phyloP scores from a whole-genome alignment of 2,888 invertebrate genomes.

The Cheilosia urbana region DNA sequence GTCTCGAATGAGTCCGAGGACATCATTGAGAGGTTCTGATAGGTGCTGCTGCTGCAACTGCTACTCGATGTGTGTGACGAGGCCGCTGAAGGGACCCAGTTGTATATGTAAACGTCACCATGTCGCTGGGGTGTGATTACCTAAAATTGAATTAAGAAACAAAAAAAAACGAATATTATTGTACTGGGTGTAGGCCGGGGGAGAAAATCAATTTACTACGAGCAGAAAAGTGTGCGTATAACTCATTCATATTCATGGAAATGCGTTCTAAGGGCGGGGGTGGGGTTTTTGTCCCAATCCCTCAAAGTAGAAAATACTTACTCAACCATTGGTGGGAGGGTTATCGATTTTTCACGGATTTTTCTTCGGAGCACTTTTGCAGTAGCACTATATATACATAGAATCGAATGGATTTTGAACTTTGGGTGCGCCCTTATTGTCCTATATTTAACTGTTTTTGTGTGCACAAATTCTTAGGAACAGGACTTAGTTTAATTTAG shows the following conservation, averaged over 20 bases:
- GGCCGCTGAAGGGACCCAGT: conserved; percentile 84
- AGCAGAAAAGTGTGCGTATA: conserved; percentile 22
- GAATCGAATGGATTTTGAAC: conserved; percentile 11
- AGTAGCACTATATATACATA: conserved; percentile 8
- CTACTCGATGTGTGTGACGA: conserved; percentile 73
- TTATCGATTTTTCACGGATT: conserved; percentile 75
- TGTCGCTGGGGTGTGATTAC: conserved; percentile 89
- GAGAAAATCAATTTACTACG: conserved; percentile 70
- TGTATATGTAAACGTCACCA: conserved; percentile 90
- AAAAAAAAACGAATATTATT: conserved; percentile 34
- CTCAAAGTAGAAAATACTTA: conserved; percentile 39
- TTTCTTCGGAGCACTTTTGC: conserved; percentile 24
- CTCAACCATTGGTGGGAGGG: conserved; percentile 59
- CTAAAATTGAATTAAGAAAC: conserved; percentile 82
- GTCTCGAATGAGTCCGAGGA: conserved; percentile 80
- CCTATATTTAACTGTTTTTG: conserved; percentile 11
- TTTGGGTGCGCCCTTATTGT: conserved; percentile 4
- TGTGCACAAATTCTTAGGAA: conserved; percentile 47
- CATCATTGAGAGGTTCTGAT: conserved; percentile 82
- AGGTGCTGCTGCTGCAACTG: conserved; percentile 75
- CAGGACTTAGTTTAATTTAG: conserved; percentile 64
- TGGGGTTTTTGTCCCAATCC: conserved; percentile 45
- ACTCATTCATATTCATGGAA: conserved; percentile 66
- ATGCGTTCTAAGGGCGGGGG: conserved; percentile 26
- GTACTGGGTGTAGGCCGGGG: conserved; percentile 2